Evolutionary conservation across 2,888 invertebrate genomes (phyloP).

Genomic region (Onthophagus sagittarius): DNA sequence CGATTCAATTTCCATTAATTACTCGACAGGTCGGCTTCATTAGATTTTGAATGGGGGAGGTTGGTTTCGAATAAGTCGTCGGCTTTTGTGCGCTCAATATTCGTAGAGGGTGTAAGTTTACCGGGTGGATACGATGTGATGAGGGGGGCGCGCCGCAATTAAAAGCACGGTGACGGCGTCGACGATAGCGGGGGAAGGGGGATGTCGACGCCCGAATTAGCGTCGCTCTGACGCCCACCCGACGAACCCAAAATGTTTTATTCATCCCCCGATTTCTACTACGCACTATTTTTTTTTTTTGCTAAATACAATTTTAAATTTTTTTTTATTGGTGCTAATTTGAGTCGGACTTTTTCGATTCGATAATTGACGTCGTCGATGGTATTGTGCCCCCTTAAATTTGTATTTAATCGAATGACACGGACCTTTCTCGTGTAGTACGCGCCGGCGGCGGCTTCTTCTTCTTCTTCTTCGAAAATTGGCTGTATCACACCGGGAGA

Average conservation of each 20-base stretch:
- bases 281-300: background rate
- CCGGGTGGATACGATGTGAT: background rate
- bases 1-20: background rate
- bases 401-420: slow-evolving; percentile 26
- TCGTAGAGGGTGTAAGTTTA: background rate
- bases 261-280: background rate
- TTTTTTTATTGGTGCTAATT: too few relatives aligned
- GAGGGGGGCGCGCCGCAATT: background rate
- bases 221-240: background rate
- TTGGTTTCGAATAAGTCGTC: background rate
- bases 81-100: background rate
- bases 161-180: background rate
- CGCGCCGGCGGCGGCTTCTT: slow-evolving; percentile 5
- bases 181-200: background rate
- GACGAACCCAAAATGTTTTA: background rate
- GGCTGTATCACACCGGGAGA: slow-evolving; percentile 20
- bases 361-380: slow-evolving; percentile 24
- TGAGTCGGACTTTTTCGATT: background rate
- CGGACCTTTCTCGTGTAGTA: slow-evolving; percentile 22
- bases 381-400: slow-evolving; percentile 24
- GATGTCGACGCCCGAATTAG: background rate
- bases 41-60: background rate
- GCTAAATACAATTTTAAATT: too few relatives aligned
- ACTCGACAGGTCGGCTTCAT: background rate
- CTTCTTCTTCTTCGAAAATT: slow-evolving; percentile 20